These are phyloP conservation scores for Silvanus unidentatus DNA, from an alignment of 2,888 invertebrate genomes.

Conservation along the genomic window DNA sequence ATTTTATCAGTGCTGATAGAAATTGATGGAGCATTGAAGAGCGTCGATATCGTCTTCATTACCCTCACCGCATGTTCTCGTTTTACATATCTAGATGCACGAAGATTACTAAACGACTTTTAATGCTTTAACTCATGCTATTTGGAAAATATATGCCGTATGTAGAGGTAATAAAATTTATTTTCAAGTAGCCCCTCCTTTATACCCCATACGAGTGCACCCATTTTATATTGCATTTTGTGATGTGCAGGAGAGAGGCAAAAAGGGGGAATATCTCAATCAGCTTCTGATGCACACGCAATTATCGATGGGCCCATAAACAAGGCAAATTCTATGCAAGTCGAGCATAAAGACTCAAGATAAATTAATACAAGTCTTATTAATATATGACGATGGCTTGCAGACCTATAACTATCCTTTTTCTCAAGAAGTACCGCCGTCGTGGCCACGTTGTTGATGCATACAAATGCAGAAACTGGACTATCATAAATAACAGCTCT, in stretches of 20 bases:
- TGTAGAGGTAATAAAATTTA: slow-evolving; percentile 25
- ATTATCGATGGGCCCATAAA: slow-evolving; percentile 42
- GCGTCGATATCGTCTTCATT: slow-evolving; percentile 40
- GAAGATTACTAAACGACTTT: slow-evolving; percentile 45
- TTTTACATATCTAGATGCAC: slow-evolving; percentile 48
- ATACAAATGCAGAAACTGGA: too few species aligned
- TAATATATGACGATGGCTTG: slow-evolving; percentile 31
- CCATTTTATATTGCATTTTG: too few species aligned
- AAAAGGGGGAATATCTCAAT: slow-evolving; percentile 41
- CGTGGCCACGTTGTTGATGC: too few species aligned
- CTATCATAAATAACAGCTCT: slow-evolving; percentile 37
- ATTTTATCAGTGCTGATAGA: slow-evolving; percentile 29
- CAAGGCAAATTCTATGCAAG: slow-evolving; percentile 36
- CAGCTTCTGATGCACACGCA: slow-evolving; percentile 38
- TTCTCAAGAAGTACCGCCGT: too few species aligned
- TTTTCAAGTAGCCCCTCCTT: slow-evolving; percentile 23
- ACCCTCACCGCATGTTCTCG: slow-evolving; percentile 42
- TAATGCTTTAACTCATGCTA: slow-evolving; percentile 45
- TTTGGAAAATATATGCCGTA: slow-evolving; percentile 40
- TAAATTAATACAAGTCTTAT: slow-evolving; percentile 38
- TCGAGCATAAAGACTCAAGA: slow-evolving; percentile 32
- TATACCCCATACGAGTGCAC: too few species aligned
- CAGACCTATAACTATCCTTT: not conserved
- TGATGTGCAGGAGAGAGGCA: too few species aligned
- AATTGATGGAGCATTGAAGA: slow-evolving; percentile 33